Evolutionary conservation across 2,888 invertebrate genomes (phyloP), one percentile per base, ranked within the genome.

Genomic region (Unio pictorum): DNA sequence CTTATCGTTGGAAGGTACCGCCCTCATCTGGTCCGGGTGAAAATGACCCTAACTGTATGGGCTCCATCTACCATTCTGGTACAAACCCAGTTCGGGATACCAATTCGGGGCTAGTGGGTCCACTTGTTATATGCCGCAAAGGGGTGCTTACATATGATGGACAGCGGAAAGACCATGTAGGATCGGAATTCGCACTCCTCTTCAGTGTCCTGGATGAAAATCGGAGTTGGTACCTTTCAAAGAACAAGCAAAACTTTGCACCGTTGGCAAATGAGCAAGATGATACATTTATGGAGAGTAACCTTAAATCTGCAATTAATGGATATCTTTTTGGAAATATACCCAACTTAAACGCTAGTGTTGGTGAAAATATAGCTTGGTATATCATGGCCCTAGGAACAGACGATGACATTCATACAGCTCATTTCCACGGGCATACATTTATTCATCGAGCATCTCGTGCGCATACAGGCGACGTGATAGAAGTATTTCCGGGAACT

Each of bases 171-270:
- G 78, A 80, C 55, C 7, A 76, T 17, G 76, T 83, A 4, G 81
- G 84, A 59, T 68, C 67, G 28, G 86, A 86, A 68, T 83, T 84
- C 59, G 78, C 79, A 17, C 63, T 86, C 11, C 65, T 83, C 6
- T 84, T 84, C 69, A 62, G 73, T 34, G 80, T 84, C n/a, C 79
- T 83, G 65, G 76, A 86, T 64, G 86, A 86, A 74, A 82, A 80
- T 61, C 60, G 74, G 20, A 85, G 84, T 60, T 82, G 81, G 77
- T 85, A 84, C 66, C 64, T 84, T 15, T 68, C 76, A 15, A 80
- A 84, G 64, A 86, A 86, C 69, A 76, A 83, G 7, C 26, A 68
- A 45, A 30, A 55, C 54, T 54, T 65, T 23, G 66, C 66, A 0
- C 72, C 74, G 34, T 34, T 54, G 30, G 65, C 65, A 60, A 75